Evolutionary conservation across 2,797 vertebrate species (phyloP), one percentile per base, ranked within the genome.

Genomic region (Gymnothorax reevesii): DNA sequence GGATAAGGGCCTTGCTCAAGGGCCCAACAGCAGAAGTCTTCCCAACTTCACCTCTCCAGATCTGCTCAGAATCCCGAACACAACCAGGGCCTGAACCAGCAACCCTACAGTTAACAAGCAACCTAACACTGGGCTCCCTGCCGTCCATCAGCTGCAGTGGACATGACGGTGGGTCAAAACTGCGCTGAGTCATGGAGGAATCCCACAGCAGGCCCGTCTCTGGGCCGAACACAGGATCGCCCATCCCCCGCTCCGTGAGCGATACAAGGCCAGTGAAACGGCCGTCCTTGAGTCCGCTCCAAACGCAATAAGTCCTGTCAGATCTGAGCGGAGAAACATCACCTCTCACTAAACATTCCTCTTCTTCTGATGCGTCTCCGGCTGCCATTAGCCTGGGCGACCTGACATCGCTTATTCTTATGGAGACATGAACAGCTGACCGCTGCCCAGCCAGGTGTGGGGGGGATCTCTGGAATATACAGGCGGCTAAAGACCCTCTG

Each of bases 401-500:
- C 55, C 84, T 88, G 79, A 88, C 87, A 85, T 88, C 83, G 86
- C 86, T 88, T 66, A 88, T 88, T 86, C 83, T 87, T 85, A 85
- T 77, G 69, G 59, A 83, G 64, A 83, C 64, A 55, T 79, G 83
- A 85, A 85, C 79, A 57, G 83, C 87, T 69, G 71, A 87, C 85
- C 69, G 83, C 64, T 88, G 80, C 69, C 60, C 84, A 60, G 80
- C 49, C 66, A 83, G 87, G 75, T 87, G 83, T 87, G 87, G 80
- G 80, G 86, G 80, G 73, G 75, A 69, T 82, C n/a, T 52, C 54
- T 20, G 60, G 27, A 55, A 64, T 80, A 84, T 71, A 79, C 83
- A 79, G 64, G n/a, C 13, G 22, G 73, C 85, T 79, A 42, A 49
- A n/a, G 22, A 27, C 62, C 22, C 64, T 42, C n/a, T 12, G n/a